Conservation (phyloP, 2,113 vertebrate genomes). For the Turnix velox region DNA sequence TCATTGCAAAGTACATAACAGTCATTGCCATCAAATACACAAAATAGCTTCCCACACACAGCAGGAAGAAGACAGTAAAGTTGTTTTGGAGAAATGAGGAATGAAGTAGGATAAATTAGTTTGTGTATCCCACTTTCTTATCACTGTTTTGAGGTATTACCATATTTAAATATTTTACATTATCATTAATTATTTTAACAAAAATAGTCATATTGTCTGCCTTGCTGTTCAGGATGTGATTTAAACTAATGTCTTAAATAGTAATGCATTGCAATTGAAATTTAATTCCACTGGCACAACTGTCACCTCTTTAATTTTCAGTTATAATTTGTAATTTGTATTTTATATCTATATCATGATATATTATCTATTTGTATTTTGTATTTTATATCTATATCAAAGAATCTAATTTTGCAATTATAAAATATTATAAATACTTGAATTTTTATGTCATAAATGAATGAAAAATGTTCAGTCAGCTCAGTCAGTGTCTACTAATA, state of each 20-base stretch:
- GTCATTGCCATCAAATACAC: slow-evolving; percentile 28
- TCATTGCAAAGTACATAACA: neutral
- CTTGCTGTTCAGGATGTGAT: slow-evolving; percentile 14
- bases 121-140: slow-evolving; percentile 50
- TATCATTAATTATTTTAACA: slow-evolving; percentile 54
- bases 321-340: neutral
- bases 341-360: neutral
- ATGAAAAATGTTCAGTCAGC: neutral
- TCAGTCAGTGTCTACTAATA: neutral
- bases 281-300: neutral
- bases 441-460: neutral
- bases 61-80: slow-evolving; percentile 6
- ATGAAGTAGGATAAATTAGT: slow-evolving; percentile 55
- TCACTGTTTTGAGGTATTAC: slow-evolving; percentile 36
- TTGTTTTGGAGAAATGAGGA: slow-evolving; percentile 51
- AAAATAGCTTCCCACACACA: slow-evolving; percentile 1
- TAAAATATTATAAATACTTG: neutral
- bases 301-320: neutral
- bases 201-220: neutral
- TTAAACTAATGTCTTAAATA: slow-evolving; percentile 28
- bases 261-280: neutral
- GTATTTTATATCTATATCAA: neutral
- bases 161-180: slow-evolving; percentile 54
- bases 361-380: neutral
- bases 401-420: neutral